Conservation (phyloP, 2,113 vertebrate species). For the Gallinago undulata region DNA sequence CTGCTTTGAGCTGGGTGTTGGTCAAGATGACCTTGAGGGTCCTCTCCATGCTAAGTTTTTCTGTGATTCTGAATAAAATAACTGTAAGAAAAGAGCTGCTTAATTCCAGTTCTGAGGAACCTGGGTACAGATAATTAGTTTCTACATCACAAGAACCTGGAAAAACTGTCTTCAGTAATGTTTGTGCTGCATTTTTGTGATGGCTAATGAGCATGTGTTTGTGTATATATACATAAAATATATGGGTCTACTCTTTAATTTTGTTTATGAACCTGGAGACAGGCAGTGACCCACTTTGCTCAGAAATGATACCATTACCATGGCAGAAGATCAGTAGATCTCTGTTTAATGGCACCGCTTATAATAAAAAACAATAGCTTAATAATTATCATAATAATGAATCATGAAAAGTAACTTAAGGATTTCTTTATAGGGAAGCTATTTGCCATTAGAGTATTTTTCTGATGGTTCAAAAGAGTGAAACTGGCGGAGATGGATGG, state of each 20-base stretch:
- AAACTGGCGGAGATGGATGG: background rate
- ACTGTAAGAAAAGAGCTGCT: background rate
- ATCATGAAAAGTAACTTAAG: background rate
- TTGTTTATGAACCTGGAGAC: slow-evolving; percentile 47
- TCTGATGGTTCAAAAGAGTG: background rate
- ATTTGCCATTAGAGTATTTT: background rate
- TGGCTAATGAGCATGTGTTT: slow-evolving; percentile 41
- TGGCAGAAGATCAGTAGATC: background rate
- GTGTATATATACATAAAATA: slow-evolving; percentile 45
- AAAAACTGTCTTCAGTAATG: slow-evolving; percentile 30
- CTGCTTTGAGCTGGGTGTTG: background rate
- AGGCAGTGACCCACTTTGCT: slow-evolving; percentile 27
- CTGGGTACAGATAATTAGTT: slow-evolving; percentile 10
- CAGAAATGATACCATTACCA: background rate
- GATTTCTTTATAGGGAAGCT: background rate
- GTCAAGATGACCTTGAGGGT: background rate
- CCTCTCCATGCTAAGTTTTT: background rate
- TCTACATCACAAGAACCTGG: slow-evolving; percentile 24
- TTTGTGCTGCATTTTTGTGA: slow-evolving; percentile 35
- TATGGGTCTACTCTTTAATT: slow-evolving; percentile 26
- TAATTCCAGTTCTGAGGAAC: slow-evolving; percentile 1
- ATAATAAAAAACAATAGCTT: slow-evolving; percentile 17
- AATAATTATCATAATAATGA: background rate
- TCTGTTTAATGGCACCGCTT: background rate
- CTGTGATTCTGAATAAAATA: background rate